phyloP scores from a whole-genome alignment of 2,888 invertebrate genomes.

The Nipponacmea schrenckii region DNA sequence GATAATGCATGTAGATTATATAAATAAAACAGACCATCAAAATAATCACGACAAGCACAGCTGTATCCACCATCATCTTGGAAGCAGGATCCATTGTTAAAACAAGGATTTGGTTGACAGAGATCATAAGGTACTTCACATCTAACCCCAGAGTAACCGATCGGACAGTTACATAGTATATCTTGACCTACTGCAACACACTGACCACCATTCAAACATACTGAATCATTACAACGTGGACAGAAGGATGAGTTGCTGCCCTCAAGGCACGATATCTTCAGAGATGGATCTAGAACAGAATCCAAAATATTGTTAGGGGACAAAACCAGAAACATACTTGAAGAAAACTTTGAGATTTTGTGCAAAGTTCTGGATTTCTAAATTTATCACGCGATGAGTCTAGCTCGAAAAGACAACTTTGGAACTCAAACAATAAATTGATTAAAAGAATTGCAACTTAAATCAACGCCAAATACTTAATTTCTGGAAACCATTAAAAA shows the following conservation, averaged over 20 bases:
- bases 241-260: slow-evolving; percentile 2
- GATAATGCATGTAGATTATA: no score
- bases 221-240: neutral
- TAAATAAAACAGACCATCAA: no score
- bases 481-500: no score
- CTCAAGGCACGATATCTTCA: slow-evolving; percentile 3
- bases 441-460: no score
- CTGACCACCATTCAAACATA: slow-evolving; percentile 20
- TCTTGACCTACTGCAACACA: slow-evolving; percentile 11
- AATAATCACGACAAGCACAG: slow-evolving; percentile 38
- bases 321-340: neutral
- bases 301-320: slow-evolving; percentile 1
- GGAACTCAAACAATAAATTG: no score
- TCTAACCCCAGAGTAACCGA: slow-evolving; percentile 31
- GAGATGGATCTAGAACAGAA: neutral
- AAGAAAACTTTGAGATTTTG: no score
- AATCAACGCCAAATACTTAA: no score
- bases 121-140: slow-evolving; percentile 39
- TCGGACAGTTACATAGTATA: slow-evolving; percentile 34
- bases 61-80: slow-evolving; percentile 33
- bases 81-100: slow-evolving; percentile 37
- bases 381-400: no score
- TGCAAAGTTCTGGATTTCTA: no score
- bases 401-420: no score
- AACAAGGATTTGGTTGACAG: slow-evolving; percentile 35